phyloP scores from a whole-genome alignment of 2,888 invertebrate species.

The Cybosia mesomella region DNA sequence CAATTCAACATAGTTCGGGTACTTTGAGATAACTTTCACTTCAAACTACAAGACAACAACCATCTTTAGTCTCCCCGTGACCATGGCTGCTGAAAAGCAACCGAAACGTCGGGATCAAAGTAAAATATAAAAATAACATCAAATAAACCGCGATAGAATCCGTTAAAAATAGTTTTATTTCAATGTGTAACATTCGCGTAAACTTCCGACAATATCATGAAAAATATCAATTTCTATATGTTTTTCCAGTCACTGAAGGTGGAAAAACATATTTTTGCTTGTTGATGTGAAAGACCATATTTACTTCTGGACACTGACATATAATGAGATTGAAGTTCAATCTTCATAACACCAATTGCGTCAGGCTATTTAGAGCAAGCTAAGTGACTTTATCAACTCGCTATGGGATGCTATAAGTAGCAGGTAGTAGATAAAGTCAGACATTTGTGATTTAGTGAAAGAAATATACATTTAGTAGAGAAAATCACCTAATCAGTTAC shows the following conservation, averaged over 20 bases:
- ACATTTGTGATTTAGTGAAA: neutral
- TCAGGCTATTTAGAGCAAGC: neutral
- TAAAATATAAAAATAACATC: no score
- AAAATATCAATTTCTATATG: neutral
- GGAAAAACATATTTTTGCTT: neutral
- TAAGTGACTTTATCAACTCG: neutral
- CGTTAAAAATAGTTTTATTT: no score
- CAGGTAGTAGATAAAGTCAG: neutral
- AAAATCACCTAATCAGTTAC: neutral
- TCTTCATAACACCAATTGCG: neutral
- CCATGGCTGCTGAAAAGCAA: no score
- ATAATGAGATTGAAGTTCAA: neutral
- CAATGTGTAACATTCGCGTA: no score
- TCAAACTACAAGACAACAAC: no score
- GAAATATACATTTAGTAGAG: neutral
- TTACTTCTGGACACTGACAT: neutral
- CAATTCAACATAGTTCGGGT: no score
- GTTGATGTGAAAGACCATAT: neutral
- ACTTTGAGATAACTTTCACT: no score
- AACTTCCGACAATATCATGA: no score
- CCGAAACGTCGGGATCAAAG: no score
- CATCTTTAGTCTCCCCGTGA: no score
- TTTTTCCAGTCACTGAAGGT: neutral
- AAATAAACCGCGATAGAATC: no score
- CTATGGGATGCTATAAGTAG: neutral